Evolutionary conservation across 2,888 invertebrate genomes (phyloP).

Genomic region (Mesodorylaimus sp.): DNA sequence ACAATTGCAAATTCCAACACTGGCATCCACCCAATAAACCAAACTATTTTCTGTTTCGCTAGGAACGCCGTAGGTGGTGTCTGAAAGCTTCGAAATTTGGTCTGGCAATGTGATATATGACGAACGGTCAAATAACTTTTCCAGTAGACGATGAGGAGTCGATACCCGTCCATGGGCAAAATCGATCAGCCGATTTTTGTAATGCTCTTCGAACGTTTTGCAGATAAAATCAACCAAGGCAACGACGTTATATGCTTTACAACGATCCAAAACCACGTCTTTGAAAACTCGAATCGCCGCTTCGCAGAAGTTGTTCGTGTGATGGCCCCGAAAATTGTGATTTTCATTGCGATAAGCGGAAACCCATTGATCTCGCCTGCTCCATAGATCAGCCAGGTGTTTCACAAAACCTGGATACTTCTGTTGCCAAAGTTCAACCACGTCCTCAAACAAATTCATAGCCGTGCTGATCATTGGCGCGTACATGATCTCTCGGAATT

Average conservation of each 20-base stretch:
- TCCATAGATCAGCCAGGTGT: neutral
- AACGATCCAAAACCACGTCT: neutral
- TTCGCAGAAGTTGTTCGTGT: constrained; percentile 1
- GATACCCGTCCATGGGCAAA: neutral
- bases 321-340: neutral
- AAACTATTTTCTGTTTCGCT: neutral
- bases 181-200: neutral
- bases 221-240: neutral
- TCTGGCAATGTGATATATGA: neutral
- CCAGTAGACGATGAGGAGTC: neutral
- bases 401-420: neutral
- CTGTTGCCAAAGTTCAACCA: neutral
- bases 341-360: neutral
- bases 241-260: neutral
- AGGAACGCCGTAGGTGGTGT: neutral
- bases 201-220: neutral
- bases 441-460: neutral
- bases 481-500: neutral
- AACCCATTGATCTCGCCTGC: neutral
- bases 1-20: neutral
- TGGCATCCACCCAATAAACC: neutral
- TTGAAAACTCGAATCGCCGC: neutral
- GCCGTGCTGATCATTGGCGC: neutral
- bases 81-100: neutral
- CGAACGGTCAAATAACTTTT: neutral